Base-by-base conservation (phyloP, 2,113 vertebrate species). In the Prionailurus viverrinus region DNA sequence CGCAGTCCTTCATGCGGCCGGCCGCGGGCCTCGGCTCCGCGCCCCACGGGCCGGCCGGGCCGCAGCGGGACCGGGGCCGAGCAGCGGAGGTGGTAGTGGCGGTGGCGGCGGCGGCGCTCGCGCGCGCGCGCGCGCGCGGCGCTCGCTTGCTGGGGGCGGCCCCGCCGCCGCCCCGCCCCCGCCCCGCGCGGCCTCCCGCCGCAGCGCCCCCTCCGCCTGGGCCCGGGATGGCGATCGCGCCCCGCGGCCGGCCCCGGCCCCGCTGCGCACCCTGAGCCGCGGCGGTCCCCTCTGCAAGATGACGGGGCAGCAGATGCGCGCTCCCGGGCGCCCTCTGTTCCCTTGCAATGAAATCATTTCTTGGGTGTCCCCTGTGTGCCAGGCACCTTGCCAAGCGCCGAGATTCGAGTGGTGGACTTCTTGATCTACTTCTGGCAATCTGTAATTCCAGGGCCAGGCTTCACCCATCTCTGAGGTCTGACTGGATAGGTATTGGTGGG, bases 1-100 rank as follows among this genome's bases (percentile, higher is more conserved):
- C 99, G 98, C 99, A 99, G 95, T 99, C 98, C 98, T 98, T 98
- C 98, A 98, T 98, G 97, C 98, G 78, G 97, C 98, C 92, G 94
- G 94, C 95, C 96, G 97, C 94, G 71, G 87, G 92, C 97, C 97
- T 97, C 83, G 83, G 94, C 96, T 95, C 91, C 71, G 86, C 55
- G 87, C 93, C 94, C 96, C 92, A 89, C 81, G 74, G 90, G 74
- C 94, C 89, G 84, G 83, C 90, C 92, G 88, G 21, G 73, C 95
- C 85, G 91, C 97, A 91, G 91, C 69, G 93, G 94, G 96, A 95
- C 95, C 93, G 14, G 31, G 89, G 89, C 79, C 27, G 79, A 95
- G 89, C 90, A 18, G 94, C 83, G 90, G 90, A 82, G 82, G 83
- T 16, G 82, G 93, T 27, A 19, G 86, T 21, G 69, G 91, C 18